Percentiles rank a stretch among this genome's conserved stretches.
Evolutionary conservation across 2,797 vertebrate species (phyloP).

Genomic region (Gymnothorax javanicus): DNA sequence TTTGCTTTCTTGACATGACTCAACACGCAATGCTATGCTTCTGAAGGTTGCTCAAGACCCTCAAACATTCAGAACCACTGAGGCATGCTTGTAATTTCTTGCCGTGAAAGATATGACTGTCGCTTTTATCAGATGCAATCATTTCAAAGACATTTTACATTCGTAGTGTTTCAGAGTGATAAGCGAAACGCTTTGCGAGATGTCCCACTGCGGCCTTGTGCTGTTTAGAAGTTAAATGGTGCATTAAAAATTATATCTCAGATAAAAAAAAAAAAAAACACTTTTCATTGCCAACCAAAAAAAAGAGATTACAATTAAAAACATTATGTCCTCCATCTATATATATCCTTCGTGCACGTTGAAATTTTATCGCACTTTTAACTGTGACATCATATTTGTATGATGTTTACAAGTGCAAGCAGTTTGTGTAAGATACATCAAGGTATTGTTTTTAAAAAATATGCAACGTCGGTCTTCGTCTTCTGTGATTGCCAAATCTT

Average conservation of each 20-base stretch:
- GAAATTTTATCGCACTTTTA: neutral
- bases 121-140: neutral
- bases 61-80: neutral
- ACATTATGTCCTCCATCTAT: neutral
- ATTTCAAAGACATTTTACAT: neutral
- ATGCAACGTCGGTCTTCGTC: neutral
- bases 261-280: slow-evolving; percentile 9
- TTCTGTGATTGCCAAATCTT: neutral
- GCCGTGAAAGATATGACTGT: neutral
- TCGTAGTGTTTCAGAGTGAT: neutral
- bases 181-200: slow-evolving; percentile 7
- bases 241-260: slow-evolving; percentile 9
- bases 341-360: neutral
- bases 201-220: neutral
- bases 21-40: neutral
- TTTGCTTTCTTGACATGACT: neutral
- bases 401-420: slow-evolving; percentile 39
- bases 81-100: slow-evolving; percentile 1
- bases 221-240: slow-evolving; percentile 12
- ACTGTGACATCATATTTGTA: slow-evolving; percentile 25
- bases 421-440: slow-evolving; percentile 28
- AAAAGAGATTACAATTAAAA: slow-evolving; percentile 22
- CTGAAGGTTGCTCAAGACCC: neutral
- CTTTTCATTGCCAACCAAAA: slow-evolving; percentile 8
- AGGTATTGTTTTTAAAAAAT: neutral